phyloP scores from a whole-genome alignment of 2,113 vertebrate species.

The Eolophus roseicapilla region DNA sequence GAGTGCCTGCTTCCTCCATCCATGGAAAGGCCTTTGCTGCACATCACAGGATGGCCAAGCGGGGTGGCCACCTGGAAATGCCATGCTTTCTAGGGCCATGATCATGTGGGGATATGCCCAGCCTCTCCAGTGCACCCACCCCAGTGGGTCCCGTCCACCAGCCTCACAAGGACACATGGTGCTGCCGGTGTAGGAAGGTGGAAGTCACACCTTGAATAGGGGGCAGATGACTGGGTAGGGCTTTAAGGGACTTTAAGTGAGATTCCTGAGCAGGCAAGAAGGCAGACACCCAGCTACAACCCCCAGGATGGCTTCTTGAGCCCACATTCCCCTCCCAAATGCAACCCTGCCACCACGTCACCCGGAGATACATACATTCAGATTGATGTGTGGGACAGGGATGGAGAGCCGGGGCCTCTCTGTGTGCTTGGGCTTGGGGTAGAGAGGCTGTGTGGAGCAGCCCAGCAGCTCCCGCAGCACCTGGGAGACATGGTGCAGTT shows the following conservation, averaged over 20 bases:
- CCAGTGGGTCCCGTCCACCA: not conserved
- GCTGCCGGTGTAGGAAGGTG: accelerated
- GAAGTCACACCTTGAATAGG: not conserved
- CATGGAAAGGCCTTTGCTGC: not conserved
- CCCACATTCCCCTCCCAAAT: not conserved
- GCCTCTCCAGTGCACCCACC: not conserved
- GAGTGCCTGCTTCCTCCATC: not conserved
- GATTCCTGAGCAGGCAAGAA: not conserved
- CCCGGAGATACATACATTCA: slow-evolving; percentile 49
- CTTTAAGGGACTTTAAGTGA: not conserved
- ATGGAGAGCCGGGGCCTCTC: slow-evolving; percentile 62
- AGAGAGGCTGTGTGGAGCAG: slow-evolving; percentile 82
- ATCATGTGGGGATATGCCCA: not conserved
- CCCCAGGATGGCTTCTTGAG: not conserved
- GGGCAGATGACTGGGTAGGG: not conserved
- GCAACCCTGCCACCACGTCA: accelerated
- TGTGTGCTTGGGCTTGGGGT: slow-evolving; percentile 59
- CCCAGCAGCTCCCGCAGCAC: slow-evolving; percentile 88
- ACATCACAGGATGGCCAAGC: accelerated
- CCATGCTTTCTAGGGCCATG: not conserved
- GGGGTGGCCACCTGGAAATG: not conserved
- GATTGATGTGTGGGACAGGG: slow-evolving; percentile 60
- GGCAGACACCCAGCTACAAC: not conserved
- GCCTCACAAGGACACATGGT: accelerated
- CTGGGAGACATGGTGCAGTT: slow-evolving; percentile 81